Conservation (phyloP, 2,888 invertebrate species). For the Dicycla oo region DNA sequence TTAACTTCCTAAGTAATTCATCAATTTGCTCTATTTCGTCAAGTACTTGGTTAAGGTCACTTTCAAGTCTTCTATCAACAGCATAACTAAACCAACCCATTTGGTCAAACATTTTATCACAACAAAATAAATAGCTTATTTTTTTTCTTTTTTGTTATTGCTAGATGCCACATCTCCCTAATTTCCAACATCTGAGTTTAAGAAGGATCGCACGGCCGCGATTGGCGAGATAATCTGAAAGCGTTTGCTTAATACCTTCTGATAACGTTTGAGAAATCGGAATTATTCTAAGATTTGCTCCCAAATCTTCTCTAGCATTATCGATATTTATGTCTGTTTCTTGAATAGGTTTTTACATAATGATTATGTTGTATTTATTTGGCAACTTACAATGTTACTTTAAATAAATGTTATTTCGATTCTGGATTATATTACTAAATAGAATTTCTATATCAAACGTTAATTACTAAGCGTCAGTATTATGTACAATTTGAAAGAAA, state of each 20-base stretch:
- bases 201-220: conserved; percentile 26
- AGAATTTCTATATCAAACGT: neutral
- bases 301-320: conserved; percentile 19
- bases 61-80: neutral
- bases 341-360: neutral
- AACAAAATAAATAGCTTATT: neutral
- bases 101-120: neutral
- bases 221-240: conserved; percentile 62
- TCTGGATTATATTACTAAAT: neutral
- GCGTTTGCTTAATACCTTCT: conserved; percentile 67
- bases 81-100: neutral
- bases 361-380: conserved; percentile 2
- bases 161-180: conserved; percentile 4
- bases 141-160: neutral
- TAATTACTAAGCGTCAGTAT: neutral
- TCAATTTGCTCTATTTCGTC: neutral
- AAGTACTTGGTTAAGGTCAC: neutral
- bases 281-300: conserved; percentile 60
- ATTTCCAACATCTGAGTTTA: conserved; percentile 10
- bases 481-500: too few relatives aligned
- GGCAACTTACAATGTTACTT: neutral
- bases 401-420: neutral
- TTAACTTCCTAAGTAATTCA: neutral
- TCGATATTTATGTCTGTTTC: conserved; percentile 7
- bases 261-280: conserved; percentile 67